These are phyloP conservation scores for Stylophora pistillata DNA, from an alignment of 64 coral and sea anemone genomes.

Conservation along the genomic window DNA sequence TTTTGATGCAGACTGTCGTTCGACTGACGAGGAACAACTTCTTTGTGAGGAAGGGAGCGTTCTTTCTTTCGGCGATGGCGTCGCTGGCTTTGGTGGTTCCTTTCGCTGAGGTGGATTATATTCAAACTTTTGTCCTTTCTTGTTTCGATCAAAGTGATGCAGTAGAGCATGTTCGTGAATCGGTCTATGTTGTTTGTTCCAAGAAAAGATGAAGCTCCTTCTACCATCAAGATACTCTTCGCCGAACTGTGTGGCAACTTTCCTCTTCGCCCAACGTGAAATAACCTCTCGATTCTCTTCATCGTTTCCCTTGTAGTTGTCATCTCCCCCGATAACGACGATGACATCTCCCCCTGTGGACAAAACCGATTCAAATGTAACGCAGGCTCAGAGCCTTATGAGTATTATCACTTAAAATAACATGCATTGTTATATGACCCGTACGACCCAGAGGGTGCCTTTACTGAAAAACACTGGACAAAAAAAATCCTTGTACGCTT, in stretches of 20 bases:
- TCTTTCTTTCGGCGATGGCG: neutral
- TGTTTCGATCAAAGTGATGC: too few species aligned
- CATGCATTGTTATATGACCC: too few species aligned
- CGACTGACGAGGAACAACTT: too few species aligned
- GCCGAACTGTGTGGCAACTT: constrained; percentile 48
- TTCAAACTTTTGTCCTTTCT: too few species aligned
- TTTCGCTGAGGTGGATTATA: neutral
- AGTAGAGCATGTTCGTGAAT: too few species aligned
- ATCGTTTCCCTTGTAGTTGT: constrained; percentile 62
- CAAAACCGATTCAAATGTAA: neutral
- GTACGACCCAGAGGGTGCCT: too few species aligned
- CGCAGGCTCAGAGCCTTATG: neutral
- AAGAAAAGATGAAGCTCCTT: too few species aligned
- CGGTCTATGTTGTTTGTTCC: too few species aligned
- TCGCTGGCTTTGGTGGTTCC: neutral
- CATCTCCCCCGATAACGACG: constrained; percentile 34
- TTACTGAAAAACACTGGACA: too few species aligned
- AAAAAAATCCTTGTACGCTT: too few species aligned
- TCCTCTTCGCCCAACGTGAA: constrained; percentile 58
- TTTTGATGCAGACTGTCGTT: too few species aligned
- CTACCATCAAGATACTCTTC: constrained; percentile 50
- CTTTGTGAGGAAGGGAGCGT: too few species aligned
- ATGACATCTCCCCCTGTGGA: constrained; percentile 42
- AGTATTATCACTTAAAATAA: neutral
- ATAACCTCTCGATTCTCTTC: constrained; percentile 41